Evolutionary conservation across 2,888 invertebrate genomes (phyloP).

Genomic region (Prostheceraeus crozeri): DNA sequence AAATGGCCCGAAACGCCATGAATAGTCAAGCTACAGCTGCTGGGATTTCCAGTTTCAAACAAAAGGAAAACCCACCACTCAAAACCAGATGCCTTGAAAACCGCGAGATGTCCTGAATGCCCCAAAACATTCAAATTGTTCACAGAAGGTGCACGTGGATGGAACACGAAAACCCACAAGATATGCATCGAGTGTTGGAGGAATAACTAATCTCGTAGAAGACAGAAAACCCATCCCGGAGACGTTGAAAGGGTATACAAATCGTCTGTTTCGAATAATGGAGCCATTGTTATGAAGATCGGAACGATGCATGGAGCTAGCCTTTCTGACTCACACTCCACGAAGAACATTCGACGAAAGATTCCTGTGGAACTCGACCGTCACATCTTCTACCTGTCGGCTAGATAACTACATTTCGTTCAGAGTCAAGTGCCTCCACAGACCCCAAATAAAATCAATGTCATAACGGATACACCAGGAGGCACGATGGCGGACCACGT

Average conservation of each 20-base stretch:
- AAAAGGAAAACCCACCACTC: constrained; percentile 3
- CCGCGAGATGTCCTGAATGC: constrained; percentile 20
- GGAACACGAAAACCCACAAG: constrained; percentile 16
- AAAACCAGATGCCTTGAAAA: not conserved
- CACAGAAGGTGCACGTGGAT: constrained; percentile 6
- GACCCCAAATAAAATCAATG: too few relatives aligned
- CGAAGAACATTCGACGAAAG: too few relatives aligned
- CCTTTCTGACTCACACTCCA: too few relatives aligned
- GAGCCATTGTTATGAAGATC: too few relatives aligned
- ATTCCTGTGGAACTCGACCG: too few relatives aligned
- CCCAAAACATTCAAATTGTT: constrained; percentile 5
- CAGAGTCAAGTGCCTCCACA: too few relatives aligned
- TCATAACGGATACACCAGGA: constrained; percentile 5
- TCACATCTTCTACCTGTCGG: too few relatives aligned
- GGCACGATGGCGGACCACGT: not conserved
- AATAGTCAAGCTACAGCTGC: constrained; percentile 5
- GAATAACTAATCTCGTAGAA: not conserved
- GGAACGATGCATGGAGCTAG: too few relatives aligned
- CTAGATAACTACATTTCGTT: too few relatives aligned
- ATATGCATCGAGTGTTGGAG: constrained; percentile 10
- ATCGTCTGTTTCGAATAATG: too few relatives aligned
- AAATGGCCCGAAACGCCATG: constrained; percentile 13
- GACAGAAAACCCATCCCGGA: not conserved
- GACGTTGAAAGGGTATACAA: too few relatives aligned
- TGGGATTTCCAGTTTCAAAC: constrained; percentile 22